Percentiles rank a stretch among this genome's conserved stretches.
These are phyloP conservation scores for Nothobranchius kuhntae DNA, from an alignment of 2,113 vertebrate species.

Conservation along the genomic window DNA sequence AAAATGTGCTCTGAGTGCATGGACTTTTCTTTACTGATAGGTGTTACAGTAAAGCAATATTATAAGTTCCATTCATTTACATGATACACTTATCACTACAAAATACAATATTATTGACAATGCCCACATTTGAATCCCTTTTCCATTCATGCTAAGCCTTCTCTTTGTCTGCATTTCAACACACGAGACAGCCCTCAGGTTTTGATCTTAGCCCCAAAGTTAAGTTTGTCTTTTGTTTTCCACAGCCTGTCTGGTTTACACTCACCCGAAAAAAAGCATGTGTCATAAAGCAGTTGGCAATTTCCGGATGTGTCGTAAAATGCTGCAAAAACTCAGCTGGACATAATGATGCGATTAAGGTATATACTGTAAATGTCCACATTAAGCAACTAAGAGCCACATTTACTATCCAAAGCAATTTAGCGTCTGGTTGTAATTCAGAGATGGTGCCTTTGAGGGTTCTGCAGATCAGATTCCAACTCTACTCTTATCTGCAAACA, in stretches of 20 bases:
- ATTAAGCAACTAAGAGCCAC: background rate
- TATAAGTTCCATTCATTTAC: no score
- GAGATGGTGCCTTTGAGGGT: background rate
- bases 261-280: background rate
- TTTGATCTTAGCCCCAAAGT: background rate
- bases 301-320: background rate
- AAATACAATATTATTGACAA: no score
- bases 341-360: background rate
- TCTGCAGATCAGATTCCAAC: background rate
- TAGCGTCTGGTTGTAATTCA: background rate
- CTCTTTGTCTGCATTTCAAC: background rate
- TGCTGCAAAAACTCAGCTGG: background rate
- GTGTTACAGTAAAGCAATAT: no score
- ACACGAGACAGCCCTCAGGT: background rate
- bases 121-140: no score
- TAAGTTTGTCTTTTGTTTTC: background rate
- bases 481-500: background rate
- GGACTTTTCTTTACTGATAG: slow-evolving; percentile 30
- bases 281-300: background rate
- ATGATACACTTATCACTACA: no score
- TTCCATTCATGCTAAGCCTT: background rate
- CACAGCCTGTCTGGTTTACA: background rate
- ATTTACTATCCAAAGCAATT: no score
- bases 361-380: background rate
- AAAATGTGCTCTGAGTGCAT: slow-evolving; percentile 51